Evolutionary conservation across 2,113 vertebrate genomes (phyloP).

Genomic region (Vulpes vulpes): DNA sequence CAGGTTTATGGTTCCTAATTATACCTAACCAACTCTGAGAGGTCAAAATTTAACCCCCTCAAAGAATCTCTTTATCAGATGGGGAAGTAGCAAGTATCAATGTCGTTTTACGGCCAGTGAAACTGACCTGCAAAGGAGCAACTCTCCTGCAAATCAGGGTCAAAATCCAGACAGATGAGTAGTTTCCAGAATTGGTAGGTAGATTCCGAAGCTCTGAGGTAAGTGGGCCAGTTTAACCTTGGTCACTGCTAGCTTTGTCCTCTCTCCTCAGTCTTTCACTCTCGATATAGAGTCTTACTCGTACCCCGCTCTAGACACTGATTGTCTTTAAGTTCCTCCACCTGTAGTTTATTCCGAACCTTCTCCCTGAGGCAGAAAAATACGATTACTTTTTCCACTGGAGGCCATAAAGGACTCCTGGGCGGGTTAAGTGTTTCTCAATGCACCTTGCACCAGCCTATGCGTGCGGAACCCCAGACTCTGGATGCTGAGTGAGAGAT

Average conservation of each 20-base stretch:
- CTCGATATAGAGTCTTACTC: accelerated
- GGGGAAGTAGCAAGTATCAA: neutral
- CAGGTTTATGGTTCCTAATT: neutral
- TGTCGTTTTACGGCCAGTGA: neutral
- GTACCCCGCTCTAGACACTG: neutral
- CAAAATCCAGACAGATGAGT: neutral
- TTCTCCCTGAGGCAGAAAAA: neutral
- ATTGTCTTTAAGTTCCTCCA: neutral
- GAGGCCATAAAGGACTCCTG: neutral
- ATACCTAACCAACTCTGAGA: neutral
- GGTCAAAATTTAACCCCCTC: neutral
- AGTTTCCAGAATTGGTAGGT: neutral
- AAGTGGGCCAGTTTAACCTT: neutral
- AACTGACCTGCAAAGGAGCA: neutral
- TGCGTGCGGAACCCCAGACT: no score
- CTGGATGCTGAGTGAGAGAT: neutral
- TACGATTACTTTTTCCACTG: neutral
- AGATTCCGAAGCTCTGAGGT: neutral
- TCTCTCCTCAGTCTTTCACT: neutral
- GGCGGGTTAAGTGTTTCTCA: neutral
- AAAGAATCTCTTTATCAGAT: neutral
- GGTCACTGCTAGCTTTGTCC: no score
- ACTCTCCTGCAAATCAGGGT: neutral
- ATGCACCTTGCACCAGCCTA: neutral
- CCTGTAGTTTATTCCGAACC: neutral